Percentiles rank a stretch among this genome's conserved stretches.
These are phyloP conservation scores for Picathartes gymnocephalus DNA, from an alignment of 2,113 vertebrate genomes.

Conservation along the genomic window DNA sequence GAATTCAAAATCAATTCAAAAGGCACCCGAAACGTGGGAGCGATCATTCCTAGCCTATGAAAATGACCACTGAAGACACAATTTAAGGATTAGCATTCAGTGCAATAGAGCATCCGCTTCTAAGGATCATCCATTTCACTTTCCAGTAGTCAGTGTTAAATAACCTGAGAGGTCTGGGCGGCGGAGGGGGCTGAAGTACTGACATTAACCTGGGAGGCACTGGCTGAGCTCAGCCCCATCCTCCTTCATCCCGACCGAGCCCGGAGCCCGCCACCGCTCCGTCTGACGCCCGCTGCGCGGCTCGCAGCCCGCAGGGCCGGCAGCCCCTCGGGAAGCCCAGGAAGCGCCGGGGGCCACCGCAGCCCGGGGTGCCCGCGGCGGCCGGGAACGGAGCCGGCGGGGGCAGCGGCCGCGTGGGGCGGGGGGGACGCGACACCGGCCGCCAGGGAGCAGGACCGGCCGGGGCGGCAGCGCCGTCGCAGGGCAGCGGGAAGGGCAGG, in stretches of 20 bases:
- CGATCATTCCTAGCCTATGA: neutral
- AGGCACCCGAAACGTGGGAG: neutral
- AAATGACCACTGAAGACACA: neutral
- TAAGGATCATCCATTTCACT: neutral
- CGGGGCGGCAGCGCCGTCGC: neutral
- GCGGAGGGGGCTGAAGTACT: rapidly evolving
- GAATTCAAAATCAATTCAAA: neutral
- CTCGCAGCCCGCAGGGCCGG: neutral
- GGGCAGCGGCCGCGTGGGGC: neutral
- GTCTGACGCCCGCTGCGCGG: neutral
- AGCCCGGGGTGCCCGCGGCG: neutral
- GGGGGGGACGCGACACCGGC: neutral
- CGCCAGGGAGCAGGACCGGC: neutral
- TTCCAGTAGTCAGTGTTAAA: neutral
- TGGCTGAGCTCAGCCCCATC: neutral
- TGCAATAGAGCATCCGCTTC: neutral
- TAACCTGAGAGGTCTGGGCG: neutral
- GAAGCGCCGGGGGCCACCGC: neutral
- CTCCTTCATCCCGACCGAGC: neutral
- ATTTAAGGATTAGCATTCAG: neutral
- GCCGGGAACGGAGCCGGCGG: neutral
- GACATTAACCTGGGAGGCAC: neutral
- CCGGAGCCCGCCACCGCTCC: neutral
- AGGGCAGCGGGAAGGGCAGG: neutral
- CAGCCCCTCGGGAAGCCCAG: neutral